These are phyloP conservation scores for Amblyraja radiata DNA, from an alignment of 2,797 vertebrate species.

Conservation along the genomic window DNA sequence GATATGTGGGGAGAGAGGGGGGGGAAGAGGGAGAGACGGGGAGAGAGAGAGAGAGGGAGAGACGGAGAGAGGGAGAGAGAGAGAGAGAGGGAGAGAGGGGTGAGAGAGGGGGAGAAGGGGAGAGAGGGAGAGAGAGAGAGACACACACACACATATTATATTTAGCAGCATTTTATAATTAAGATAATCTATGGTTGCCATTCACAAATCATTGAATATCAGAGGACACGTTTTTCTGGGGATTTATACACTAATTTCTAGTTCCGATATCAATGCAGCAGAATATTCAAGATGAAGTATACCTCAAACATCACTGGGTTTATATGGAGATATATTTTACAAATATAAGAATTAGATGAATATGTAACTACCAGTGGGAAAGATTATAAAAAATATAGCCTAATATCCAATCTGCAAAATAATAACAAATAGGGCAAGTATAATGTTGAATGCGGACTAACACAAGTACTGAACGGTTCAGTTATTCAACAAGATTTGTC, in stretches of 20 bases:
- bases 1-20: too few relatives aligned
- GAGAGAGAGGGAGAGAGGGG: too few relatives aligned
- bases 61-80: too few relatives aligned
- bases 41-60: too few relatives aligned
- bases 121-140: too few relatives aligned
- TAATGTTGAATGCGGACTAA: neutral
- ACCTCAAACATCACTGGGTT: neutral
- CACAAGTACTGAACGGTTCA: neutral
- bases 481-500: neutral
- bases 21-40: too few relatives aligned
- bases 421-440: neutral
- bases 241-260: neutral
- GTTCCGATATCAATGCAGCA: neutral
- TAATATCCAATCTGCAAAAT: neutral
- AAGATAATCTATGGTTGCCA: neutral
- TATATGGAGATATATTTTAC: neutral
- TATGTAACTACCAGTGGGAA: neutral
- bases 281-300: neutral
- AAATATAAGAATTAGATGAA: neutral
- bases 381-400: neutral
- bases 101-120: too few relatives aligned
- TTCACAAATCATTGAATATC: neutral
- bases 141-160: too few relatives aligned
- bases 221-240: neutral
- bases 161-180: too few relatives aligned